A percentile compares a stretch with the other conserved stretches of the same genome.
Evolutionary conservation across 2,113 vertebrate genomes (phyloP).

Genomic region (Lagopus muta): DNA sequence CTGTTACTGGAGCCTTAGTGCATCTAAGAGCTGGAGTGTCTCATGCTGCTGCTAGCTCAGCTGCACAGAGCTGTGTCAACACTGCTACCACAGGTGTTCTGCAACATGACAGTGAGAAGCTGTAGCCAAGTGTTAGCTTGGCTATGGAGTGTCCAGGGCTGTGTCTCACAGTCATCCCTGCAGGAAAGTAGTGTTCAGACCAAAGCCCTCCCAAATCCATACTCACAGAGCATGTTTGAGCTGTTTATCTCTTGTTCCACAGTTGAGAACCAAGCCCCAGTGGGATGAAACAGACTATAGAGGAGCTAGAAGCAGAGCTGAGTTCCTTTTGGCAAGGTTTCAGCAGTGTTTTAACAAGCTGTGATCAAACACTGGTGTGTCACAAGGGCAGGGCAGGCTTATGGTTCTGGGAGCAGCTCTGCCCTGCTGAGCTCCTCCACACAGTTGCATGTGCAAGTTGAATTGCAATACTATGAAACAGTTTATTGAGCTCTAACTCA

Average conservation of each 20-base stretch:
- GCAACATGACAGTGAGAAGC: neutral
- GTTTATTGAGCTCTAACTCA: neutral
- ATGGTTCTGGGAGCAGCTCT: neutral
- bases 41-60: neutral
- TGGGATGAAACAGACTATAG: neutral
- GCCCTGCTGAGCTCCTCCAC: neutral
- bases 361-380: neutral
- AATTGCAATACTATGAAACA: rapidly evolving
- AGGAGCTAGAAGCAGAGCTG: neutral
- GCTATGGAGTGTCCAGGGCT: neutral
- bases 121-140: neutral
- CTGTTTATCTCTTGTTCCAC: slow-evolving; percentile 52
- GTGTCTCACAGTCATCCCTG: neutral
- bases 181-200: neutral
- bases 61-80: neutral
- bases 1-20: neutral
- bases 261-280: neutral
- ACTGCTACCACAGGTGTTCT: neutral
- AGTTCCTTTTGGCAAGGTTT: neutral
- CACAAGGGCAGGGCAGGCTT: neutral
- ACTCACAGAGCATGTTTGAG: neutral
- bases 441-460: neutral
- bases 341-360: neutral
- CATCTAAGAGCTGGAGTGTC: neutral
- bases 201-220: slow-evolving; percentile 5